Evolutionary conservation across 2,113 vertebrate genomes (phyloP), one percentile per base, ranked within the genome.

Genomic region (Carassius gibelio): DNA sequence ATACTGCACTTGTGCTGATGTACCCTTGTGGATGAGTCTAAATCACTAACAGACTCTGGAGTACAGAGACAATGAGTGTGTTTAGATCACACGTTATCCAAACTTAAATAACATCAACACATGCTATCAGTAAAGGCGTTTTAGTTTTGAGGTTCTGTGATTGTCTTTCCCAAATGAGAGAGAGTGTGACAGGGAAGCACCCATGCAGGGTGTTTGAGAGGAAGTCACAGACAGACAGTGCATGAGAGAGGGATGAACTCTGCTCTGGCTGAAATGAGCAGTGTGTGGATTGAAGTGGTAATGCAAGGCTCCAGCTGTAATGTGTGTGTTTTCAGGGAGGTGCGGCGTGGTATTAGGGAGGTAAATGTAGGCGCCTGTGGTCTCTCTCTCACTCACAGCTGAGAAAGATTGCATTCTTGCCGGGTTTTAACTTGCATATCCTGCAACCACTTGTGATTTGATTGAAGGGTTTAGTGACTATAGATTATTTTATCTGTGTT

Each of bases 261-360:
- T 52, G 50, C 50, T 80, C 8, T 48, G 14, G 78, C 7, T 66
- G 3, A 45, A 30, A 81, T 66, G 21, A 81, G 30, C 9, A 36
- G 75, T n/a, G 17, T 81, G 36, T 66, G 78, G 38, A 66, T 81
- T 81, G 38, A 81, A 50, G 59, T 62, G 10, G 21, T 38, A 26
- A 19, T 66, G 59, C 42, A 2, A 17, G 42, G 7, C 42, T 66
- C 61, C 38, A 66, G 61, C 61, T 68, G 78, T 34, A 50, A 68
- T 68, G 38, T 81, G 78, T 42, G 76, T 62, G 34, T 79, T 38
- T 78, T 79, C 50, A 77, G 50, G 17, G 75, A 77, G 75, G 75
- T 61, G 76, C 8, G 11, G 55, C 34, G 11, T 78, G 19, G 55
- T 78, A 78, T 42, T 42, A n/a, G 3, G 30, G n/a, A 81, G 78